Percentiles rank a stretch among this genome's conserved stretches.
phyloP scores from a whole-genome alignment of 2,888 invertebrate genomes.

The Drosophila picticornis region DNA sequence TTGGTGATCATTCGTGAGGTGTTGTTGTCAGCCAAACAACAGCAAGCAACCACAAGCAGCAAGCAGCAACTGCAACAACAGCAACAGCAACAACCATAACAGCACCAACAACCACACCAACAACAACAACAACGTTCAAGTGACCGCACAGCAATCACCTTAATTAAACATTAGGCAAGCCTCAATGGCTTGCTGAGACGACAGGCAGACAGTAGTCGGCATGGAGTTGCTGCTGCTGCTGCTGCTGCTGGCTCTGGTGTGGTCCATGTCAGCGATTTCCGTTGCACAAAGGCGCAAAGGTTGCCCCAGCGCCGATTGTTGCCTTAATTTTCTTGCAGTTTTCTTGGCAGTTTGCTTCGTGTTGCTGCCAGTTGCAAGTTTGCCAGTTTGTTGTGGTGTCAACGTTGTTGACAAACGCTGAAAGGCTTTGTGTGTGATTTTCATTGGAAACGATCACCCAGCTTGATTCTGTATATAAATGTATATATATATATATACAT shows the following conservation, averaged over 20 bases:
- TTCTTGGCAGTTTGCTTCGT: conserved; percentile 73
- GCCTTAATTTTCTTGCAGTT: conserved; percentile 81
- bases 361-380: conserved; percentile 56
- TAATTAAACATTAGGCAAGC: conserved; percentile 82
- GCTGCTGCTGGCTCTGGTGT: conserved; percentile 60
- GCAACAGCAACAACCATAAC: conserved; percentile 28
- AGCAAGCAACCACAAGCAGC: conserved; percentile 30
- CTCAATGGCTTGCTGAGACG: conserved; percentile 56
- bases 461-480: conserved; percentile 62
- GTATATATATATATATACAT: neutral
- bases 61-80: conserved; percentile 34
- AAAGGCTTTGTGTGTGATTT: conserved; percentile 81
- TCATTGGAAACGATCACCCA: conserved; percentile 81
- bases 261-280: conserved; percentile 83
- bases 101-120: conserved; percentile 35
- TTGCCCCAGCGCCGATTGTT: conserved; percentile 72
- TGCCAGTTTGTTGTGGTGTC: conserved; percentile 58
- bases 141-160: conserved; percentile 82
- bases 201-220: conserved; percentile 24
- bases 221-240: conserved; percentile 33
- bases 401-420: conserved; percentile 75
- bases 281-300: conserved; percentile 81
- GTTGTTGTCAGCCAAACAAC: conserved; percentile 61
- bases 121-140: conserved; percentile 50
- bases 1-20: conserved; percentile 77